Evolutionary conservation across 2,797 vertebrate species (phyloP).

Genomic region (Coluber constrictor): DNA sequence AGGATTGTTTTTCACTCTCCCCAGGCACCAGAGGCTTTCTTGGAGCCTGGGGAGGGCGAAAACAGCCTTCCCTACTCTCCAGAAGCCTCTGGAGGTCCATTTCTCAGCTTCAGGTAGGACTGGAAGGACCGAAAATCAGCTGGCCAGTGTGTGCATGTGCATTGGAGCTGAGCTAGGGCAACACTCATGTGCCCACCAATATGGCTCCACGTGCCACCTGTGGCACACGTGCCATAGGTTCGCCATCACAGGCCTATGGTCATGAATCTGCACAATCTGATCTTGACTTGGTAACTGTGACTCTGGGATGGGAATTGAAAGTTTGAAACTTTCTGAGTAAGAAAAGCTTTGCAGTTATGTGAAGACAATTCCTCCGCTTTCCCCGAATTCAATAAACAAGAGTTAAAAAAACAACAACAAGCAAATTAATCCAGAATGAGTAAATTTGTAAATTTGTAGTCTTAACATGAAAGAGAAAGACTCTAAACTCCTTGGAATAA

Average conservation of each 20-base stretch:
- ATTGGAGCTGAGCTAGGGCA: no score
- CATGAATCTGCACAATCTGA: not conserved
- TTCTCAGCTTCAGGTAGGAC: no score
- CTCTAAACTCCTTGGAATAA: not conserved
- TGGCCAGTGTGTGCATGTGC: no score
- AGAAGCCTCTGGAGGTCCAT: no score
- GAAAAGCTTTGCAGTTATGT: not conserved
- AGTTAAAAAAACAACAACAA: not conserved
- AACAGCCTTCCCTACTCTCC: no score
- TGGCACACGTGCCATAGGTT: no score
- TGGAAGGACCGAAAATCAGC: no score
- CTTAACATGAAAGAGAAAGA: not conserved
- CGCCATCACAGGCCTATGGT: not conserved
- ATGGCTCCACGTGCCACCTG: no score
- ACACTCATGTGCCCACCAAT: fast-evolving
- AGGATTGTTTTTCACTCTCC: no score
- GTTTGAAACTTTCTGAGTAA: not conserved
- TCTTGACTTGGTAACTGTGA: not conserved
- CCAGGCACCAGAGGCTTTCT: no score
- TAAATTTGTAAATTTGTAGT: not conserved
- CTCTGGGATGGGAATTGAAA: not conserved
- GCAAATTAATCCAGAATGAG: not conserved
- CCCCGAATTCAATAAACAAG: not conserved
- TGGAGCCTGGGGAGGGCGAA: no score
- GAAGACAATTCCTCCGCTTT: not conserved